Conservation (phyloP, 2,888 invertebrate species). For the Ophion ellenae region DNA sequence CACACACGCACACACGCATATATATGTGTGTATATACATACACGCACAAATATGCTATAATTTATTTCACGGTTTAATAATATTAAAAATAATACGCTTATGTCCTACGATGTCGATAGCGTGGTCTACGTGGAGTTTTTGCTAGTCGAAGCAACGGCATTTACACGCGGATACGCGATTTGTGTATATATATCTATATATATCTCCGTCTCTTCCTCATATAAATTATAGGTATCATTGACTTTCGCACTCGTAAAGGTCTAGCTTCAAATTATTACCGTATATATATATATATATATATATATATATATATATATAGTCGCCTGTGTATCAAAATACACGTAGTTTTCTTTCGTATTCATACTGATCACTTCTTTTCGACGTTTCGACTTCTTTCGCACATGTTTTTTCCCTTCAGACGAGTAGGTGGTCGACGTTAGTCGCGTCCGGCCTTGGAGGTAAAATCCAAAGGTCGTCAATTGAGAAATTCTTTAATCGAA, state of each 20-base stretch:
- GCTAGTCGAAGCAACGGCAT: conserved; percentile 75
- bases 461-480: not conserved
- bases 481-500: not conserved
- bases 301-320: conserved; percentile 63
- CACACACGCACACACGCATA: not conserved
- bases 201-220: conserved; percentile 53
- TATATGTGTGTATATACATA: conserved; percentile 9
- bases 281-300: conserved; percentile 63
- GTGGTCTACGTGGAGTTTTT: conserved; percentile 73
- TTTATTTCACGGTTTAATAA: conserved; percentile 75
- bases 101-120: conserved; percentile 72
- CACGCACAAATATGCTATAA: conserved; percentile 66
- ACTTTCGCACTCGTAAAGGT: conserved; percentile 61
- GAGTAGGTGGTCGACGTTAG: conserved; percentile 17
- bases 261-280: conserved; percentile 44
- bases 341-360: conserved; percentile 6
- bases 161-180: conserved; percentile 68
- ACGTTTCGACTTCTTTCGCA: conserved; percentile 1
- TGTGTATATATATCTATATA: not conserved
- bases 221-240: conserved; percentile 74
- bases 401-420: not conserved
- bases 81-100: conserved; percentile 73
- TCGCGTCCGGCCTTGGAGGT: conserved; percentile 5
- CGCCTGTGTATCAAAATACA: too few relatives aligned
- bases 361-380: conserved; percentile 37